phyloP scores from a whole-genome alignment of 2,797 vertebrate genomes.

The Acipenser ruthenus region DNA sequence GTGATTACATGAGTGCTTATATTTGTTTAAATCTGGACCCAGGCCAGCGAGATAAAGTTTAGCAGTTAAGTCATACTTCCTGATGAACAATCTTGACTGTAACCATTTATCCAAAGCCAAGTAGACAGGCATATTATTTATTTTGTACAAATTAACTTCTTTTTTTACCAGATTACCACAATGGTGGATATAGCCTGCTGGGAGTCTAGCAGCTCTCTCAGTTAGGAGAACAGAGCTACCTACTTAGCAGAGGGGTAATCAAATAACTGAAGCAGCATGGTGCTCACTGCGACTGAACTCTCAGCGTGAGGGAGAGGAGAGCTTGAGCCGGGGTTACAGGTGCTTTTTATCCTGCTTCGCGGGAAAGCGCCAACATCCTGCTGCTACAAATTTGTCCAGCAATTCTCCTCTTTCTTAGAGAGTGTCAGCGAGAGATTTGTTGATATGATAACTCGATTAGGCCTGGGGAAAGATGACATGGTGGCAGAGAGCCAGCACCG shows the following conservation, averaged over 20 bases:
- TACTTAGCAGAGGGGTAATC: constrained; percentile 67
- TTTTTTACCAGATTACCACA: constrained; percentile 25
- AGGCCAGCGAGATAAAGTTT: constrained; percentile 19
- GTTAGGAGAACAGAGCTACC: constrained; percentile 62
- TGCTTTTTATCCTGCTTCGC: constrained; percentile 74
- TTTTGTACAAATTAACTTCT: constrained; percentile 30
- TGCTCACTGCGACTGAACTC: constrained; percentile 64
- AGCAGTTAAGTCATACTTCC: constrained; percentile 17
- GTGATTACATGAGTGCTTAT: no score
- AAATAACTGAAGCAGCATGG: constrained; percentile 77
- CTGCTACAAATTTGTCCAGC: no score
- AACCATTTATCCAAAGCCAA: constrained; percentile 10
- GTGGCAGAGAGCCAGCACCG: constrained; percentile 55
- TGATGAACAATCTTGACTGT: constrained; percentile 24
- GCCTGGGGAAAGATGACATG: constrained; percentile 58
- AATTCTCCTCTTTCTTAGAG: no score
- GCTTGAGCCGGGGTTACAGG: constrained; percentile 71
- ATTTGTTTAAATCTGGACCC: no score
- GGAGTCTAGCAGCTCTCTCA: constrained; percentile 39
- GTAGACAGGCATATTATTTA: constrained; percentile 29
- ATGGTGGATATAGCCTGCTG: constrained; percentile 39
- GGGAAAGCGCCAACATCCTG: constrained; percentile 50
- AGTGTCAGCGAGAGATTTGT: no score
- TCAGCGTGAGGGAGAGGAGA: constrained; percentile 55
- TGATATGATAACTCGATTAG: constrained; percentile 16